Evolutionary conservation across 2,888 invertebrate genomes (phyloP).

Genomic region (Macrophya annulata): DNA sequence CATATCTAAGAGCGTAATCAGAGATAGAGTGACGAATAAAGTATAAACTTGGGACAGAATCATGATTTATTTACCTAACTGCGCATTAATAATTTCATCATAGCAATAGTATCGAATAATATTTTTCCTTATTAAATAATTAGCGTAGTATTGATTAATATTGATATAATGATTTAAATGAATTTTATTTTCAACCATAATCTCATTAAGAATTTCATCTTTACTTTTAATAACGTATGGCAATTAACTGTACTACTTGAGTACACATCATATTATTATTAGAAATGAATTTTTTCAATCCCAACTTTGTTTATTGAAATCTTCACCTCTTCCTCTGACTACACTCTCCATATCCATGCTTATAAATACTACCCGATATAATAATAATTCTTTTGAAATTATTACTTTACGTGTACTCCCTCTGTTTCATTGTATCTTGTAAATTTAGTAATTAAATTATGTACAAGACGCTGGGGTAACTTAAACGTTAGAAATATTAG

Average conservation of each 20-base stretch:
- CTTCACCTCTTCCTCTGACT: conserved; percentile 29
- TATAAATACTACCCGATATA: conserved; percentile 53
- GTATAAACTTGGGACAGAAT: conserved; percentile 15
- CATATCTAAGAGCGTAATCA: conserved; percentile 36
- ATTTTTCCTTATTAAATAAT: background rate
- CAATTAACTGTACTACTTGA: too few relatives aligned
- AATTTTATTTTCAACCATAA: background rate
- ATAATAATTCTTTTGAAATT: conserved; percentile 49
- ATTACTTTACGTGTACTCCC: conserved; percentile 37
- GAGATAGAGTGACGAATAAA: conserved; percentile 20
- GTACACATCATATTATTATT: background rate
- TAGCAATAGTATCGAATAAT: background rate
- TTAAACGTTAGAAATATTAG: conserved; percentile 51
- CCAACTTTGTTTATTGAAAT: conserved; percentile 12
- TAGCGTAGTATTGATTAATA: background rate
- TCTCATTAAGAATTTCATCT: background rate
- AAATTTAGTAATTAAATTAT: conserved; percentile 61
- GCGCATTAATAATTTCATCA: background rate
- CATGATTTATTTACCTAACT: conserved; percentile 1
- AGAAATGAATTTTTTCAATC: background rate
- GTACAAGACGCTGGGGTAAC: conserved; percentile 63
- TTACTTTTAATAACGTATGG: background rate
- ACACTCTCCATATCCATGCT: conserved; percentile 43
- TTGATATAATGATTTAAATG: background rate
- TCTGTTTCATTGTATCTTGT: conserved; percentile 50